These are phyloP conservation scores for Cyphomyrus discorhynchus DNA, from an alignment of 2,113 vertebrate genomes.

Conservation along the genomic window DNA sequence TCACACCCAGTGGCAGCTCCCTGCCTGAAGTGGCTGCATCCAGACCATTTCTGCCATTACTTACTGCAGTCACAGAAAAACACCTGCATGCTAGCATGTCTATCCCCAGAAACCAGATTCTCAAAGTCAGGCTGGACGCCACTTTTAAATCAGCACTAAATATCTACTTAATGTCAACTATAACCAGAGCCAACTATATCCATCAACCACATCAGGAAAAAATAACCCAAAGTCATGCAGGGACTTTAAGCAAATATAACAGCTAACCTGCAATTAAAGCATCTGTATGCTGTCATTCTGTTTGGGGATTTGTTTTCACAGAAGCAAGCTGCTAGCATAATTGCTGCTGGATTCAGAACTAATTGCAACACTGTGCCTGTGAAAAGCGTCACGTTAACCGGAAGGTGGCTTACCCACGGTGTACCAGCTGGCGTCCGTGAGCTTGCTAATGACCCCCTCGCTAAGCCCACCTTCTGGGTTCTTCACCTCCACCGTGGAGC, in stretches of 20 bases:
- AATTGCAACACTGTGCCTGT: not conserved
- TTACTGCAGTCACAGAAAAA: not conserved
- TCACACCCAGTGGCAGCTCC: not conserved
- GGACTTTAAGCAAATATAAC: not conserved
- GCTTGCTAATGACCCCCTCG: slow-evolving; percentile 87
- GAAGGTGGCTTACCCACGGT: slow-evolving; percentile 81
- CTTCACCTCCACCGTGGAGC: slow-evolving; percentile 92
- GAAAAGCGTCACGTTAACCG: not conserved
- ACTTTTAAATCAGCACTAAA: not conserved
- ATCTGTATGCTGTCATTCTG: no score
- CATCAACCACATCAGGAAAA: not conserved
- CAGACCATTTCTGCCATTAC: not conserved
- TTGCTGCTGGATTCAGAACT: not conserved
- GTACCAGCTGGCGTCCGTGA: slow-evolving; percentile 98
- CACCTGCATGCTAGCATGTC: not conserved
- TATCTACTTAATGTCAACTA: not conserved
- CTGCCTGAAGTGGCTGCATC: not conserved
- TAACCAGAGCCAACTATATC: not conserved
- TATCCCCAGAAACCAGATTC: not conserved
- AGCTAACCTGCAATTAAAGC: not conserved
- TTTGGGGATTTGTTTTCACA: not conserved
- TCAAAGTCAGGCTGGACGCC: not conserved
- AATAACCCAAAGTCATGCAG: not conserved
- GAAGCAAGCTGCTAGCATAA: not conserved
- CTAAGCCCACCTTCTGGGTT: slow-evolving; percentile 79